Evolutionary conservation across 1,140 invertebrate species (phyloP), one percentile per base, ranked within the genome.

Genomic region (Drosophila nasuta): DNA sequence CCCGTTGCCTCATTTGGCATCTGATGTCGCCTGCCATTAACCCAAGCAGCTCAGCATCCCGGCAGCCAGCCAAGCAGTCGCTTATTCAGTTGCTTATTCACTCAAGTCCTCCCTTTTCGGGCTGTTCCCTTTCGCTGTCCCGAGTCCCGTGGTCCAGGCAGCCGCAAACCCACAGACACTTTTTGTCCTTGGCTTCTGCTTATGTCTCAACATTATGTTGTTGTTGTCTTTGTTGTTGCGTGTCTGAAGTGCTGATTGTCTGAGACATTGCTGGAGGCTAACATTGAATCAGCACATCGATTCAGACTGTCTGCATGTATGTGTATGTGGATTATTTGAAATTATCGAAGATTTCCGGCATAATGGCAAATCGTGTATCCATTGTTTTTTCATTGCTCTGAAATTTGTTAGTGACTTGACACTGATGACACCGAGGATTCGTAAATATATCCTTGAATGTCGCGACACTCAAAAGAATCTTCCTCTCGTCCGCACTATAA

Each of bases 331-430:
- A 83, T 89, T 89, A 83, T 80, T 73, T 78, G 70, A 89, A 78
- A 88, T 88, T 83, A 88, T 89, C 80, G 74, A 72, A 83, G 73
- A 88, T 88, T 81, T 89, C 74, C 70, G 80, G 70, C 54, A 80
- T 78, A 83, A 88, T 80, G 67, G 67, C 73, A 59, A 87, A 67
- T 87, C 54, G 82, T 72, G 64, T 66, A 60, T 65, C 60, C 48
- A 77, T 75, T 75, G 64, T 75, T 75, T 75, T 69, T 77, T 69
- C 64, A 76, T 63, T 73, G 68, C 43, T 75, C 45, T 25, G 45
- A 65, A 73, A 77, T 77, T 74, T 80, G 74, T 68, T 30, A 45
- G 77, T 54, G 35, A 20, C 66, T 58, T 45, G 66, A 70, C 72
- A 51, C 60, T 58, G 49, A 76, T 65, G 74, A 73, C 74, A 66